Conservation (phyloP, 2,888 invertebrate species). For the Dryomyza anilis region DNA sequence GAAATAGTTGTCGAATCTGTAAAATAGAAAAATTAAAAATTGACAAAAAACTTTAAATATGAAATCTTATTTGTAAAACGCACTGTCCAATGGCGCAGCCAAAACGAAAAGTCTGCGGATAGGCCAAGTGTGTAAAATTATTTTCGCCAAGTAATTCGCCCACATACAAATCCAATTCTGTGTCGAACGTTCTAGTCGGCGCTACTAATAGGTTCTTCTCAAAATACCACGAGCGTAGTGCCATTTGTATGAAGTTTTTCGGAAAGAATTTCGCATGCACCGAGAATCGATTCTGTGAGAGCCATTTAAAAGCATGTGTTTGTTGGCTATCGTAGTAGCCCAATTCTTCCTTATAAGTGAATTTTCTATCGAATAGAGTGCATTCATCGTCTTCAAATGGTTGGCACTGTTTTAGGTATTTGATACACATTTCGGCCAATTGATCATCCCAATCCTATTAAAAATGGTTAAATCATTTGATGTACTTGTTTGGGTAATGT, state of each 20-base stretch:
- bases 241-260: slow-evolving; percentile 8
- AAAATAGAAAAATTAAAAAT: not conserved
- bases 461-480: too few relatives aligned
- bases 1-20: slow-evolving; percentile 4
- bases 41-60: not conserved
- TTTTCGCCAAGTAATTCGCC: slow-evolving; percentile 29
- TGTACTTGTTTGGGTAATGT: too few relatives aligned
- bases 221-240: slow-evolving; percentile 31
- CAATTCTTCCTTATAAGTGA: not conserved
- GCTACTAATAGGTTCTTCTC: slow-evolving; percentile 24
- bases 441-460: slow-evolving; percentile 14
- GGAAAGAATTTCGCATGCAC: slow-evolving; percentile 26
- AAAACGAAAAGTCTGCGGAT: slow-evolving; percentile 18
- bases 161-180: not conserved
- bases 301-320: not conserved
- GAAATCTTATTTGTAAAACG: not conserved
- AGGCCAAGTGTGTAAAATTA: slow-evolving; percentile 33
- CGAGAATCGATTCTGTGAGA: slow-evolving; percentile 10
- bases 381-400: slow-evolving; percentile 6
- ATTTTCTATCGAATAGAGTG: not conserved
- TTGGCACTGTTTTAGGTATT: too few relatives aligned
- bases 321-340: slow-evolving; percentile 9
- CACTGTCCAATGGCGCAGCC: slow-evolving; percentile 34
- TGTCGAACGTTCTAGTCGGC: not conserved
- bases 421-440: not conserved